Conservation (phyloP, 2,888 invertebrate species). For the Caenorhabditis angaria region DNA sequence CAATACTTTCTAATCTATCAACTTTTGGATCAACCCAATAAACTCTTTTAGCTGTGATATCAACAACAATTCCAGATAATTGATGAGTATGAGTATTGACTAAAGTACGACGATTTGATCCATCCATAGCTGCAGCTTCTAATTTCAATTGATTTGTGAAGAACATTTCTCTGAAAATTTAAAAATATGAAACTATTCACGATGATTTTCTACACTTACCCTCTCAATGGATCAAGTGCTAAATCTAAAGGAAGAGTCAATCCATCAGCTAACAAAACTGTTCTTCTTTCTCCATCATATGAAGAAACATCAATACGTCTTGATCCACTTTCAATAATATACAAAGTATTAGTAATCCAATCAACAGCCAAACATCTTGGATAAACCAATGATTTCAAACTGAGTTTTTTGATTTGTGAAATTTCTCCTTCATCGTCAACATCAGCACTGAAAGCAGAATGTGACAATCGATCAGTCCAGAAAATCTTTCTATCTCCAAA, state of each 20-base stretch:
- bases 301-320: constrained; percentile 94
- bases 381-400: constrained; percentile 69
- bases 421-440: constrained; percentile 68
- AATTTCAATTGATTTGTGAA: constrained; percentile 78
- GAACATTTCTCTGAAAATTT: constrained; percentile 75
- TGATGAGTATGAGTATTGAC: constrained; percentile 92
- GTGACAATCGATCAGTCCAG: constrained; percentile 78
- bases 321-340: constrained; percentile 78
- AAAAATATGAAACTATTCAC: background rate
- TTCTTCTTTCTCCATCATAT: constrained; percentile 84
- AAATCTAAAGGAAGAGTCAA: constrained; percentile 89
- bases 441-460: constrained; percentile 68
- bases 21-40: constrained; percentile 95
- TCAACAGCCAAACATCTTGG: constrained; percentile 83
- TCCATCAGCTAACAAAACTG: constrained; percentile 89
- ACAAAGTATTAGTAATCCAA: constrained; percentile 95
- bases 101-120: constrained; percentile 84
- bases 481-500: constrained; percentile 84
- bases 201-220: too few relatives aligned
- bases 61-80: constrained; percentile 78
- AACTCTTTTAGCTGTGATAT: constrained; percentile 87
- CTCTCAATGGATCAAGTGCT: constrained; percentile 89
- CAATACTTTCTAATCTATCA: constrained; percentile 93
- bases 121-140: constrained; percentile 92
- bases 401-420: constrained; percentile 67